phyloP scores from a whole-genome alignment of 2,113 vertebrate genomes.

The Seriola rivoliana region DNA sequence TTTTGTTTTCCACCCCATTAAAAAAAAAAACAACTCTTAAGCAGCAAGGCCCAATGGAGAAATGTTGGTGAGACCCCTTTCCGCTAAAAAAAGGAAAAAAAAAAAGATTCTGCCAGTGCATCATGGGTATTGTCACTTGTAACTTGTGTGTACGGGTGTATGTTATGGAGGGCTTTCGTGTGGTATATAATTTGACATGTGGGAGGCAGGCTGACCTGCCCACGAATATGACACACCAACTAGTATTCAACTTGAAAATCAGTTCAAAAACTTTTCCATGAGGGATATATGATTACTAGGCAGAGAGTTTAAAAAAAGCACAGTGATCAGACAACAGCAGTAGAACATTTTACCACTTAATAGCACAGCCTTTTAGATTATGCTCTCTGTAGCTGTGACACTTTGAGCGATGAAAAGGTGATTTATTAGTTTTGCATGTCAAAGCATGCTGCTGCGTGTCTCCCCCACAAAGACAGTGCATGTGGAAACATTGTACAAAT shows the following conservation, averaged over 20 bases:
- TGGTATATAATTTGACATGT: slow-evolving; percentile 33
- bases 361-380: not conserved
- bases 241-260: slow-evolving; percentile 1
- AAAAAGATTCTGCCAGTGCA: slow-evolving; percentile 11
- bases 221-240: not conserved
- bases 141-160: slow-evolving; percentile 17
- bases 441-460: not conserved
- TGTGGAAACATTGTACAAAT: slow-evolving; percentile 11
- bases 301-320: not conserved
- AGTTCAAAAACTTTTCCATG: not conserved
- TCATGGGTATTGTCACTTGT: slow-evolving; percentile 25
- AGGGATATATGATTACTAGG: slow-evolving; percentile 7
- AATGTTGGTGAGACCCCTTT: slow-evolving; percentile 41
- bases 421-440: slow-evolving; percentile 45
- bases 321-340: not conserved
- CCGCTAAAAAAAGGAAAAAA: slow-evolving; percentile 1
- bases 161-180: not conserved
- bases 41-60: slow-evolving; percentile 37
- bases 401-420: not conserved
- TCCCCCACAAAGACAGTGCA: slow-evolving; percentile 11
- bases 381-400: not conserved
- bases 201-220: slow-evolving; percentile 17
- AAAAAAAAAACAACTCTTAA: slow-evolving; percentile 30
- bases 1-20: slow-evolving; percentile 65
- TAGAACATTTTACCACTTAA: slow-evolving; percentile 1